Evolutionary conservation across 1,140 invertebrate species (phyloP).

Genomic region (Zaprionus nigranus): DNA sequence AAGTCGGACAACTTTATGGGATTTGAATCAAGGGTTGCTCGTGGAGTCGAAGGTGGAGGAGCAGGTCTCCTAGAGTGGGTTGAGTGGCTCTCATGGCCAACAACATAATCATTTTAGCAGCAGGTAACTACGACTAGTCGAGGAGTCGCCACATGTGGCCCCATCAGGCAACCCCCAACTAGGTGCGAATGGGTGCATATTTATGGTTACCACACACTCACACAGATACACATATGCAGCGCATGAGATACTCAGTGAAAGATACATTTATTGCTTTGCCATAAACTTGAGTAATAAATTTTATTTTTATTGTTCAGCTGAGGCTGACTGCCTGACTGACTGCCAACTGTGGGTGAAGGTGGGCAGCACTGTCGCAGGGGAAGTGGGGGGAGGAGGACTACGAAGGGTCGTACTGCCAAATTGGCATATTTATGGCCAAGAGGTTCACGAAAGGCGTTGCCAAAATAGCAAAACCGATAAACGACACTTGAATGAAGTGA

Average conservation of each 20-base stretch:
- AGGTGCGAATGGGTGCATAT: slow-evolving; percentile 80
- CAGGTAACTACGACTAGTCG: slow-evolving; percentile 43
- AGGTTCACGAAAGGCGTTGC: slow-evolving; percentile 66
- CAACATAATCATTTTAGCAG: slow-evolving; percentile 77
- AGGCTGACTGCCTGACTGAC: slow-evolving; percentile 53
- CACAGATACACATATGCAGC: slow-evolving; percentile 11
- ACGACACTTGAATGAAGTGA: slow-evolving; percentile 79
- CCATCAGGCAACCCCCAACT: slow-evolving; percentile 36
- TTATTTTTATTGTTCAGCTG: slow-evolving; percentile 75
- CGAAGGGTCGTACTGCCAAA: slow-evolving; percentile 51
- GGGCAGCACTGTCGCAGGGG: slow-evolving; percentile 6
- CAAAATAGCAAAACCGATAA: slow-evolving; percentile 78
- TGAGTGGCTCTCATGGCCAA: slow-evolving; percentile 42
- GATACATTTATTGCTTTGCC: slow-evolving; percentile 80
- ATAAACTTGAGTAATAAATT: slow-evolving; percentile 81
- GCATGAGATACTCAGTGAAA: slow-evolving; percentile 56
- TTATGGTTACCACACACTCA: slow-evolving; percentile 53
- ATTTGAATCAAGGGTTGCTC: slow-evolving; percentile 77
- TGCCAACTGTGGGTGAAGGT: slow-evolving; percentile 8
- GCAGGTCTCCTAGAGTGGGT: not conserved
- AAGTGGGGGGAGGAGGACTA: slow-evolving; percentile 7
- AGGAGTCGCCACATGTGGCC: slow-evolving; percentile 62
- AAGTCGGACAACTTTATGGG: slow-evolving; percentile 73
- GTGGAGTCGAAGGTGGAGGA: not conserved
- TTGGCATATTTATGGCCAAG: slow-evolving; percentile 76